A percentile compares a stretch with the other conserved stretches of the same genome.
phyloP scores from a whole-genome alignment of 2,888 invertebrate species.

The Keiferia lycopersicella region DNA sequence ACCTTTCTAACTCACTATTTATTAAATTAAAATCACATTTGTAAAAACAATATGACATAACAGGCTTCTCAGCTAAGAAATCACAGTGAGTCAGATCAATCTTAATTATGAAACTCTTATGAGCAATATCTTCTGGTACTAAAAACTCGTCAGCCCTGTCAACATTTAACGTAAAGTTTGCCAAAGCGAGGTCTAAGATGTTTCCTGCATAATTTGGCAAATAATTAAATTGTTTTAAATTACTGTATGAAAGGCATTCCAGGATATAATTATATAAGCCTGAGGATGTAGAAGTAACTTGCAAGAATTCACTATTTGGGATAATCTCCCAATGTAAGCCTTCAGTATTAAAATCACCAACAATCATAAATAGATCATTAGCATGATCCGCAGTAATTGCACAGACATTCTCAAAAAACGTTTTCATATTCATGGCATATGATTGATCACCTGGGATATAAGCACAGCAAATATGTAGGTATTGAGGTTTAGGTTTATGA shows the following conservation, averaged over 20 bases:
- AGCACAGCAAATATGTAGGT: background rate
- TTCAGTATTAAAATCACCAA: background rate
- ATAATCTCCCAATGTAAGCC: background rate
- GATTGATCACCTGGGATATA: conserved; percentile 4
- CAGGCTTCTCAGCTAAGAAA: background rate
- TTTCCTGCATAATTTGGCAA: background rate
- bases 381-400: background rate
- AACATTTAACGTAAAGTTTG: background rate
- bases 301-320: background rate
- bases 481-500: background rate
- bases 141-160: background rate
- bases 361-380: background rate
- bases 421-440: background rate
- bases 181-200: conserved; percentile 1
- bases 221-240: background rate
- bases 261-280: background rate
- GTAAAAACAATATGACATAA: background rate
- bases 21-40: background rate
- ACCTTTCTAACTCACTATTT: background rate
- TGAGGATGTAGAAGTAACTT: background rate
- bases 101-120: background rate
- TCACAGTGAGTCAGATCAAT: background rate
- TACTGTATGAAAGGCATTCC: too few relatives aligned
- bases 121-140: background rate
- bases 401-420: background rate